Conservation (phyloP, 2,113 vertebrate genomes). For the Orientallactaga bullata region DNA sequence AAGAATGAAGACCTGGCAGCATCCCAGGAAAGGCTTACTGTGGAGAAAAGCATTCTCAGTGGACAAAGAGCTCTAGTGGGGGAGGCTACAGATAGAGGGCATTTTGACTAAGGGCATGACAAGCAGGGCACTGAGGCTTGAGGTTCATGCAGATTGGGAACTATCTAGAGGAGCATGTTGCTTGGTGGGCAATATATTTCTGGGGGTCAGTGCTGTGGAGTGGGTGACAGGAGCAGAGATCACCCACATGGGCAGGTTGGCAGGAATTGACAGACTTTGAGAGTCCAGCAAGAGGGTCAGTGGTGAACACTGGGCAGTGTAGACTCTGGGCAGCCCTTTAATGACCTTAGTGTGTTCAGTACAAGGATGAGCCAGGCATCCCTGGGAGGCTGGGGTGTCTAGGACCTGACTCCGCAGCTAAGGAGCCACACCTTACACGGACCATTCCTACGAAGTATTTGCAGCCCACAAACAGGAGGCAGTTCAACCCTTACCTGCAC, state of each 20-base stretch:
- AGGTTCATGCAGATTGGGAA: background rate
- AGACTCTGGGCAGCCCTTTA: background rate
- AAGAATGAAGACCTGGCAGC: background rate
- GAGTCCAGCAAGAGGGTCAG: background rate
- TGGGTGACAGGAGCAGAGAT: background rate
- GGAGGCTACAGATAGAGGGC: background rate
- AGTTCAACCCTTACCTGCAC: conserved; percentile 93
- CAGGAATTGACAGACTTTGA: background rate
- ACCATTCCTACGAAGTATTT: background rate
- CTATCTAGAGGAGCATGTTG: background rate
- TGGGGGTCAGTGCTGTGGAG: background rate
- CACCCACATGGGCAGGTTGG: background rate
- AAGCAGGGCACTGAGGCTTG: background rate
- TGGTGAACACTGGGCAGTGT: background rate
- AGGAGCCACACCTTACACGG: background rate
- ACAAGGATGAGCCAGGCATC: background rate
- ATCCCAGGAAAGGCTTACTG: background rate
- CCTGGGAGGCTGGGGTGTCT: background rate
- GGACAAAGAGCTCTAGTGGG: background rate
- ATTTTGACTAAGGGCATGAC: background rate
- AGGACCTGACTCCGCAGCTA: background rate
- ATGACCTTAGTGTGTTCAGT: background rate
- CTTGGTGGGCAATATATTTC: too few species aligned
- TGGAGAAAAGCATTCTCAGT: background rate
- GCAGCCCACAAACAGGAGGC: background rate